phyloP scores from a whole-genome alignment of 1,140 invertebrate genomes.

The Rhynchophorus ferrugineus region DNA sequence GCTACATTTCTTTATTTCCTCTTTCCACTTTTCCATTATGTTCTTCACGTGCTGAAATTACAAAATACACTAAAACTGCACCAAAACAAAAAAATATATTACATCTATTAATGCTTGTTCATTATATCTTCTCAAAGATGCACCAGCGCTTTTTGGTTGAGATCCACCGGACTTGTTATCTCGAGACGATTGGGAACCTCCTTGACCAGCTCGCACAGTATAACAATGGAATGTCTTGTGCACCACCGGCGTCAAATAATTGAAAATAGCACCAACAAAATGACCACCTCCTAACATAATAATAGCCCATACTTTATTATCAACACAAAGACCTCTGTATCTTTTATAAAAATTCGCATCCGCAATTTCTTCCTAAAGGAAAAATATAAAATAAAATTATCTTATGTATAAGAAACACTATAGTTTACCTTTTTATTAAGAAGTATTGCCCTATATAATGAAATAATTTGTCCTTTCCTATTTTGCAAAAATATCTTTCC shows the following conservation, averaged over 20 bases:
- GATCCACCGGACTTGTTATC: slow-evolving; percentile 59
- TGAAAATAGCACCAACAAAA: slow-evolving; percentile 78
- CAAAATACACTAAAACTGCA: background rate
- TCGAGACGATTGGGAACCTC: slow-evolving; percentile 63
- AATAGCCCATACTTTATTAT: slow-evolving; percentile 53
- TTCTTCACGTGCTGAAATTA: slow-evolving; percentile 67
- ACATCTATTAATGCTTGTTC: slow-evolving; percentile 62
- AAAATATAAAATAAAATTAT: background rate
- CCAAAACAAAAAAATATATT: slow-evolving; percentile 11
- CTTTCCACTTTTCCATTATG: slow-evolving; percentile 61
- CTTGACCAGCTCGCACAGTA: slow-evolving; percentile 76
- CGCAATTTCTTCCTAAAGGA: slow-evolving; percentile 24
- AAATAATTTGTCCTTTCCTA: slow-evolving; percentile 56
- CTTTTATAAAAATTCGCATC: slow-evolving; percentile 15
- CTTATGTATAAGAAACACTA: background rate
- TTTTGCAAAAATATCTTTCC: slow-evolving; percentile 70
- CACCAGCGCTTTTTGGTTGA: slow-evolving; percentile 70
- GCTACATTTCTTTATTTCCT: slow-evolving; percentile 59
- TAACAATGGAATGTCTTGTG: slow-evolving; percentile 88
- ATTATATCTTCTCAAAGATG: slow-evolving; percentile 72
- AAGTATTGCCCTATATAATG: slow-evolving; percentile 57
- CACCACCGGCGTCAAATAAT: slow-evolving; percentile 53
- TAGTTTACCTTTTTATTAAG: slow-evolving; percentile 58
- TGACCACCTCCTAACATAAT: slow-evolving; percentile 80
- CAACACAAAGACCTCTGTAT: slow-evolving; percentile 18